phyloP scores from a whole-genome alignment of 2,113 vertebrate genomes.

The Phoenicopterus ruber region DNA sequence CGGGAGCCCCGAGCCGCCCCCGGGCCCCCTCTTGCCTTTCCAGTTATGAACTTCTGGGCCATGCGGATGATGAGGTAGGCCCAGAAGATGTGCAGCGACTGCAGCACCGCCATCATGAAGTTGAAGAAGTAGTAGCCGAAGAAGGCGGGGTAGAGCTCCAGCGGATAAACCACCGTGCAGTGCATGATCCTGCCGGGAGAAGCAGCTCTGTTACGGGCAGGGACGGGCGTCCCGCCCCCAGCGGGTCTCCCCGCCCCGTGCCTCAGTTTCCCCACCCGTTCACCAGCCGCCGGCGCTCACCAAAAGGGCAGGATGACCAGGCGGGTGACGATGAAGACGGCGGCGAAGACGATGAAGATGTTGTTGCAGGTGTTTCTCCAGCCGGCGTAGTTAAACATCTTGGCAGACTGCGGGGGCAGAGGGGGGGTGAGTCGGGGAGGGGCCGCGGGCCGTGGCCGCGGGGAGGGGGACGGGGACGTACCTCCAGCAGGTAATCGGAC shows the following conservation, averaged over 20 bases:
- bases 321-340: constrained; percentile 88
- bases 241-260: accelerated
- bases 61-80: constrained; percentile 91
- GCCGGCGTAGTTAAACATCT: constrained; percentile 97
- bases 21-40: constrained; percentile 70
- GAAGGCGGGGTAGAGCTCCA: constrained; percentile 87
- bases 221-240: accelerated
- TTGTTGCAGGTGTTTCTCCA: constrained; percentile 93
- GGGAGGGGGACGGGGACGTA: neutral
- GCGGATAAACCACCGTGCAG: constrained; percentile 86
- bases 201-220: accelerated
- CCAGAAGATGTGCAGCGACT: constrained; percentile 93
- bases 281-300: constrained; percentile 31
- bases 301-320: constrained; percentile 92
- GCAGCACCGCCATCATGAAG: constrained; percentile 84
- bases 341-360: constrained; percentile 91
- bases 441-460: accelerated
- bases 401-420: constrained; percentile 81
- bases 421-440: neutral
- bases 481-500: constrained; percentile 92
- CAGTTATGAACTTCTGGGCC: constrained; percentile 90
- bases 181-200: constrained; percentile 83
- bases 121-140: constrained; percentile 98
- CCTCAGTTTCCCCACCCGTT: neutral
- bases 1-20: neutral